A percentile compares a stretch with the other conserved stretches of the same genome.
Conservation (phyloP, 2,888 invertebrate species). For the Epsilonema sp. region DNA sequence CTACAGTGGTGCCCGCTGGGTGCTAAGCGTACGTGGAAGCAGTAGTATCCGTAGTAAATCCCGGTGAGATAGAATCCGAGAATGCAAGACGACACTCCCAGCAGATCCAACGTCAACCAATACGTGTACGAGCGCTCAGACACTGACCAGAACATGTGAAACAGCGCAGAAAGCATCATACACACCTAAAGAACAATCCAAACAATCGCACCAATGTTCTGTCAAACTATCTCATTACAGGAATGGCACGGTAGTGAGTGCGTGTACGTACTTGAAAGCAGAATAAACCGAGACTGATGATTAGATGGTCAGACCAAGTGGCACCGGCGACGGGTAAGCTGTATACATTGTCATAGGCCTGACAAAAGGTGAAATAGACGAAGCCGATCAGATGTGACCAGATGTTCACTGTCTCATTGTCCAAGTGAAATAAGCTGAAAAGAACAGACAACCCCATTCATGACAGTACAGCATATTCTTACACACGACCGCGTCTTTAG, state of each 20-base stretch:
- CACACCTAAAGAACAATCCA: slow-evolving; percentile 60
- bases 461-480: no score
- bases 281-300: slow-evolving; percentile 56
- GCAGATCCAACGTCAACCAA: slow-evolving; percentile 70
- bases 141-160: slow-evolving; percentile 81
- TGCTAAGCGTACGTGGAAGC: slow-evolving; percentile 44
- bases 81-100: slow-evolving; percentile 75
- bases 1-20: no score
- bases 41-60: slow-evolving; percentile 90
- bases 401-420: slow-evolving; percentile 87
- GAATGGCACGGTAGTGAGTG: no score
- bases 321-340: slow-evolving; percentile 46
- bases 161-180: slow-evolving; percentile 71
- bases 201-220: no score
- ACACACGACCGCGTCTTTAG: no score
- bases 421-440: slow-evolving; percentile 33
- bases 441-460: no score
- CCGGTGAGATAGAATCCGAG: slow-evolving; percentile 85
- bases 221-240: no score
- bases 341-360: slow-evolving; percentile 51
- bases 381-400: slow-evolving; percentile 63
- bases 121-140: slow-evolving; percentile 63
- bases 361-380: slow-evolving; percentile 52
- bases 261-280: slow-evolving; percentile 56
- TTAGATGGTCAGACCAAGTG: slow-evolving; percentile 56